These are phyloP conservation scores for Dasypolia templi DNA, from an alignment of 2,888 invertebrate genomes.

Conservation along the genomic window DNA sequence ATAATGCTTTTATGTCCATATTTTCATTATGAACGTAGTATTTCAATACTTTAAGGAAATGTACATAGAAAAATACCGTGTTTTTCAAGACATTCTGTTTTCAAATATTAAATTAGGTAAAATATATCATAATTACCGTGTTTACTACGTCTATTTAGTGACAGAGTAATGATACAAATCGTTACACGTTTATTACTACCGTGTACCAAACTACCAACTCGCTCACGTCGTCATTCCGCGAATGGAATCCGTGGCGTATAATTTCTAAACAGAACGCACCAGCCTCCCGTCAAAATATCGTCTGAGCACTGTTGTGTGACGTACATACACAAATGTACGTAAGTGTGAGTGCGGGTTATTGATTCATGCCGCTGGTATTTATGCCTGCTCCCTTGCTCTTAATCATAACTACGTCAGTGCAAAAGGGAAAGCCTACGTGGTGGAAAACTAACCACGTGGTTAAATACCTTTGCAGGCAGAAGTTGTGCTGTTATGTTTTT, in stretches of 20 bases:
- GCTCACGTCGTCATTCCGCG: constrained; percentile 21
- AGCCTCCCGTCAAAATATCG: constrained; percentile 88
- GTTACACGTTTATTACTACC: constrained; percentile 40
- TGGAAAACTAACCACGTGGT: constrained; percentile 81
- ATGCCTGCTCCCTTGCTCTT: constrained; percentile 87
- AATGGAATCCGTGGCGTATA: constrained; percentile 66
- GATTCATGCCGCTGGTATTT: constrained; percentile 88
- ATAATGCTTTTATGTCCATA: constrained; percentile 36
- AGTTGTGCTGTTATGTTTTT: constrained; percentile 73
- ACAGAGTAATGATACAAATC: constrained; percentile 35
- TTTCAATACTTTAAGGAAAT: constrained; percentile 47
- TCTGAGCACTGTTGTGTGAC: constrained; percentile 82
- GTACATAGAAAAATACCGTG: constrained; percentile 29
- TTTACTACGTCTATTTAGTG: constrained; percentile 23
- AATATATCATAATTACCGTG: constrained; percentile 13
- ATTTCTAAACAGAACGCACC: constrained; percentile 82
- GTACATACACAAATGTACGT: constrained; percentile 74
- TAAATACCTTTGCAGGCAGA: constrained; percentile 78
- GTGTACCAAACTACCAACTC: constrained; percentile 24
- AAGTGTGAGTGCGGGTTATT: constrained; percentile 87
- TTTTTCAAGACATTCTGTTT: not conserved
- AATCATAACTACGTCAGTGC: constrained; percentile 83
- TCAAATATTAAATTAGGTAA: constrained; percentile 20
- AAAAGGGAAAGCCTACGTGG: constrained; percentile 83
- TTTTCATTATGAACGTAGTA: constrained; percentile 49